phyloP scores from a whole-genome alignment of 2,888 invertebrate genomes.

The Harpagoxenus sublaevis region DNA sequence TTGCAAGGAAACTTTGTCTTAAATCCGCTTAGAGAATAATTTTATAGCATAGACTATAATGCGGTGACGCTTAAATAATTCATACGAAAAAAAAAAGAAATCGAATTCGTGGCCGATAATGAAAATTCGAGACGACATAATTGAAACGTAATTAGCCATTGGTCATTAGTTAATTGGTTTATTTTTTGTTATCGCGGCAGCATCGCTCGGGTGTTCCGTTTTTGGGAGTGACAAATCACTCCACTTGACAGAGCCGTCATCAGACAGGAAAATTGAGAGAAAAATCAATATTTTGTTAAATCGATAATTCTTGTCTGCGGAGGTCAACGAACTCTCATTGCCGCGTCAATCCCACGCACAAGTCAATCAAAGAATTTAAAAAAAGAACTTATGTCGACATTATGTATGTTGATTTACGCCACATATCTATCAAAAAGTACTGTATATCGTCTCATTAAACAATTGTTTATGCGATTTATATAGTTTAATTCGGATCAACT shows the following conservation, averaged over 20 bases:
- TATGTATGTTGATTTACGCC: background rate
- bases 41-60: background rate
- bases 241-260: background rate
- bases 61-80: background rate
- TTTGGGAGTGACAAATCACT: conserved; percentile 12
- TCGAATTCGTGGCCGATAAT: conserved; percentile 6
- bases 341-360: background rate
- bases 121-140: conserved; percentile 31
- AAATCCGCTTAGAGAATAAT: background rate
- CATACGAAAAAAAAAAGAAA: background rate
- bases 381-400: background rate
- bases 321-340: conserved; percentile 51
- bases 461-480: background rate
- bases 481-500: background rate
- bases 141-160: conserved; percentile 36
- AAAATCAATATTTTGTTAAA: conserved; percentile 51
- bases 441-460: background rate
- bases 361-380: conserved; percentile 8
- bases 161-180: background rate
- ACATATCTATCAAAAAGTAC: background rate
- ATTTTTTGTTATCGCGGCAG: conserved; percentile 19
- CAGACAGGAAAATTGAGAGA: conserved; percentile 42
- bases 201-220: conserved; percentile 1
- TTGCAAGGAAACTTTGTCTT: background rate
- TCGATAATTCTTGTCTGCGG: conserved; percentile 6